Evolutionary conservation across 1,140 invertebrate genomes (phyloP).

Genomic region (Cotesia glomerata): DNA sequence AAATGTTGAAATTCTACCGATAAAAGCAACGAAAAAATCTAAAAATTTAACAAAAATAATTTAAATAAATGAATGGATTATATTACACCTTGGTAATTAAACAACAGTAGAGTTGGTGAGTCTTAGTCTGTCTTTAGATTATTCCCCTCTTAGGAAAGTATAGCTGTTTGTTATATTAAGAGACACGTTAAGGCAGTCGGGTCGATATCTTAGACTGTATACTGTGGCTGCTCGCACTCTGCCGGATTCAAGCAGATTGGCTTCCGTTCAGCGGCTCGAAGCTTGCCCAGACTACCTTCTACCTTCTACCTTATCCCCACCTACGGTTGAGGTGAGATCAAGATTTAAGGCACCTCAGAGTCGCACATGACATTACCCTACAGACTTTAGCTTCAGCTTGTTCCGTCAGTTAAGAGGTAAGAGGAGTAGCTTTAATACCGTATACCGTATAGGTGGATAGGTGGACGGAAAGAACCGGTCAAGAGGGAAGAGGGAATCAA

Average conservation of each 20-base stretch:
- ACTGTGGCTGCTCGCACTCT: constrained; percentile 56
- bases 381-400: constrained; percentile 4
- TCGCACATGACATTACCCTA: constrained; percentile 32
- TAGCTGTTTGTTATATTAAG: constrained; percentile 8
- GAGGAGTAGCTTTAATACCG: too few species aligned
- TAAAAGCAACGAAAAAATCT: too few species aligned
- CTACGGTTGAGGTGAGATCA: constrained; percentile 53
- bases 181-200: constrained; percentile 11
- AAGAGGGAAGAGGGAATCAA: constrained; percentile 8
- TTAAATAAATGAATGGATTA: too few species aligned
- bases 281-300: constrained; percentile 60
- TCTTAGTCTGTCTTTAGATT: neutral
- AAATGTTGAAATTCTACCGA: too few species aligned
- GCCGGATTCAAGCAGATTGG: constrained; percentile 63
- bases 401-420: neutral
- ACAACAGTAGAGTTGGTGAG: too few species aligned
- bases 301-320: constrained; percentile 42
- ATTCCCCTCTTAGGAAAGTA: neutral
- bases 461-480: neutral
- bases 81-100: too few species aligned
- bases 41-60: too few species aligned
- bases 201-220: constrained; percentile 30
- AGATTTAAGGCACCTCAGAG: constrained; percentile 55
- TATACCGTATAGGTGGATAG: too few species aligned
- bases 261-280: constrained; percentile 60